Conservation (phyloP, 2,888 invertebrate genomes). For the Cerastis leucographa region DNA sequence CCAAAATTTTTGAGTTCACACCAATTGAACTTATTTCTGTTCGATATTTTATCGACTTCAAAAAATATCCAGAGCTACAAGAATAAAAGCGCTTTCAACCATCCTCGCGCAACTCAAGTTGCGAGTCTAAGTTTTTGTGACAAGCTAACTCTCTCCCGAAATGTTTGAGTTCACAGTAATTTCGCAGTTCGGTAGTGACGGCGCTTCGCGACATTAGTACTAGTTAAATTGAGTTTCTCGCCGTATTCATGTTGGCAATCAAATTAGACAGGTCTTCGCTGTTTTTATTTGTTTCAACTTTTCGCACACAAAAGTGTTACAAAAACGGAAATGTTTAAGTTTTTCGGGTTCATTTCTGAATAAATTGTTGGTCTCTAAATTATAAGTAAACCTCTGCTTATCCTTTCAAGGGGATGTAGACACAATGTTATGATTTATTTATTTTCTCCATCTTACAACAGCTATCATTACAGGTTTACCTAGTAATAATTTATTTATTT, state of each 20-base stretch:
- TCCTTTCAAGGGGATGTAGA: neutral
- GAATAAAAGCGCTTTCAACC: slow-evolving; percentile 43
- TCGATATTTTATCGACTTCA: neutral
- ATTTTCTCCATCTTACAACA: too few relatives aligned
- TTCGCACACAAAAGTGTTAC: neutral
- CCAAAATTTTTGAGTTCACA: neutral
- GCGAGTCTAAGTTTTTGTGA: slow-evolving; percentile 83
- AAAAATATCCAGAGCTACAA: slow-evolving; percentile 32
- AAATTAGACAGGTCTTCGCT: slow-evolving; percentile 62
- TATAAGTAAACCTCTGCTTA: too few relatives aligned
- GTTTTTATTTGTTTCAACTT: slow-evolving; percentile 1
- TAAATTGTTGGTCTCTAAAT: neutral
- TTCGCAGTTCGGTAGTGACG: slow-evolving; percentile 73
- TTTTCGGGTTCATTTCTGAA: slow-evolving; percentile 33
- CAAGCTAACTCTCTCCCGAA: slow-evolving; percentile 80
- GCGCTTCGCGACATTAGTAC: slow-evolving; percentile 68
- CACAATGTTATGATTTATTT: too few relatives aligned
- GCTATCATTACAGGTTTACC: too few relatives aligned
- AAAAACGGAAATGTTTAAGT: neutral
- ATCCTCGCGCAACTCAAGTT: slow-evolving; percentile 53
- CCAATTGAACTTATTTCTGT: neutral
- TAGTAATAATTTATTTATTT: too few relatives aligned
- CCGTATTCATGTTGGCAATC: slow-evolving; percentile 66
- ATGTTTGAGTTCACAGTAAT: slow-evolving; percentile 80
- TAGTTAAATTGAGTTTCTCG: slow-evolving; percentile 72